Base-by-base conservation (phyloP, 1,140 invertebrate species). In the Caerostris darwini region DNA sequence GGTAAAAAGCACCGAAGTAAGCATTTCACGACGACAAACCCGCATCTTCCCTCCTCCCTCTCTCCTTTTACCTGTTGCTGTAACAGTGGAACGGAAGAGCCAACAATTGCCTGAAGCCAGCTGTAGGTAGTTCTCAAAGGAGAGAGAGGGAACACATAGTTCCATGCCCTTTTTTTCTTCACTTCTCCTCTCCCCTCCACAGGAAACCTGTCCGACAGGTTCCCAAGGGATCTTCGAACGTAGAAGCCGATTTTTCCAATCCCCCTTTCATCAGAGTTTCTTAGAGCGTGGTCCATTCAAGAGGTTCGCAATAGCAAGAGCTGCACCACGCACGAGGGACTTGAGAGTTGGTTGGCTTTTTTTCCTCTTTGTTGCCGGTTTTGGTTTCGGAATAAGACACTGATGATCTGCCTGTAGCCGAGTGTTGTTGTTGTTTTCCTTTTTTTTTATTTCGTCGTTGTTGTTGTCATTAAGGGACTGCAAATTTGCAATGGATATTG, bases 171-270 rank as follows among this genome's bases (percentile, higher is more conserved):
- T 90, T 77, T 58, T 57, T 88, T 85, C 56, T 85, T 58, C 19
- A 7, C 57, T 54, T 14, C 56, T n/a, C 14, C 19, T 57, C 7
- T 88, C 58, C 17, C 17, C 50, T 17, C 64, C 34, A 8, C 56
- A 90, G 19, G 88, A 90, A 90, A 90, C 88, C 88, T 90, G 88
- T 90, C 88, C 10, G 67, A 77, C 88, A 57, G 88, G 88, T 90
- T 90, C 67, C 57, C 88, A 34, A 77, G 67, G 88, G 67, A 57
- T 90, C 64, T 10, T 56, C 64, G 53, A 58, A 67, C 19, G 50
- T 10, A 17, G 14, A 17, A 5, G n/a, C 14, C 53, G 14, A 57
- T 85, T 85, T 64, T 19, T 87, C 85, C 69, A 4, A 56, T 10
- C 67, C 67, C 34, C 50, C 86, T 67, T 5, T 57, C 8, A 34